These are phyloP conservation scores for Sebastolobus altivelis DNA, from an alignment of 2,797 vertebrate species.

Conservation along the genomic window DNA sequence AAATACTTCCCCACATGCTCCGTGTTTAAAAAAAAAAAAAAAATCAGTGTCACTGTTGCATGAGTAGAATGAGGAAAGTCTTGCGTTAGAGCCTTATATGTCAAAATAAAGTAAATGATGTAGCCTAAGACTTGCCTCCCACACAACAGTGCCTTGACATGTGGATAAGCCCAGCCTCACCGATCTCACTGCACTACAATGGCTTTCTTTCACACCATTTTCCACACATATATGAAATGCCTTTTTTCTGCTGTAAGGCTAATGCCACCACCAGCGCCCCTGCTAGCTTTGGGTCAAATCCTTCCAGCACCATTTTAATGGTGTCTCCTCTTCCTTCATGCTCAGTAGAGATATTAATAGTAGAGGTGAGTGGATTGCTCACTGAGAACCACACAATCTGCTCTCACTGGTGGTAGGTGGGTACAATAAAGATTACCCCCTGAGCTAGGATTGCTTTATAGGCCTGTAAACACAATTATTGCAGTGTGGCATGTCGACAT, in stretches of 20 bases:
- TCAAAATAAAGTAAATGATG: constrained; percentile 36
- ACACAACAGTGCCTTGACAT: constrained; percentile 29
- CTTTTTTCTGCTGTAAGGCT: constrained; percentile 24
- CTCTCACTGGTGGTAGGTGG: constrained; percentile 14
- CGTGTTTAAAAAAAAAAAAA: neutral
- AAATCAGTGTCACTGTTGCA: constrained; percentile 16
- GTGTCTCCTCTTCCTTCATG: constrained; percentile 38
- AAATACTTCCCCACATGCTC: neutral
- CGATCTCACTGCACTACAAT: constrained; percentile 14
- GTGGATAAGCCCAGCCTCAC: constrained; percentile 11
- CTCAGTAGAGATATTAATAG: constrained; percentile 54
- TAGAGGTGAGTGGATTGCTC: constrained; percentile 36
- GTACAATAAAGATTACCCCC: constrained; percentile 47
- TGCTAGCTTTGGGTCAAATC: constrained; percentile 59
- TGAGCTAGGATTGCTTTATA: constrained; percentile 44
- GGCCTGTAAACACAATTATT: constrained; percentile 52
- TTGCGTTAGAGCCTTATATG: constrained; percentile 23
- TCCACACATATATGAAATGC: constrained; percentile 19
- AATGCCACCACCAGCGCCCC: constrained; percentile 22
- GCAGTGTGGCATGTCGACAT: constrained; percentile 42
- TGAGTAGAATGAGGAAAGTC: constrained; percentile 29
- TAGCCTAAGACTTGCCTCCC: constrained; percentile 26
- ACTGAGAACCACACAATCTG: constrained; percentile 17
- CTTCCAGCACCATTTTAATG: constrained; percentile 58
- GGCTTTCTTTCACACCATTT: constrained; percentile 8